Base-by-base conservation (phyloP, 2,113 vertebrate genomes). In the Myotis yumanensis region DNA sequence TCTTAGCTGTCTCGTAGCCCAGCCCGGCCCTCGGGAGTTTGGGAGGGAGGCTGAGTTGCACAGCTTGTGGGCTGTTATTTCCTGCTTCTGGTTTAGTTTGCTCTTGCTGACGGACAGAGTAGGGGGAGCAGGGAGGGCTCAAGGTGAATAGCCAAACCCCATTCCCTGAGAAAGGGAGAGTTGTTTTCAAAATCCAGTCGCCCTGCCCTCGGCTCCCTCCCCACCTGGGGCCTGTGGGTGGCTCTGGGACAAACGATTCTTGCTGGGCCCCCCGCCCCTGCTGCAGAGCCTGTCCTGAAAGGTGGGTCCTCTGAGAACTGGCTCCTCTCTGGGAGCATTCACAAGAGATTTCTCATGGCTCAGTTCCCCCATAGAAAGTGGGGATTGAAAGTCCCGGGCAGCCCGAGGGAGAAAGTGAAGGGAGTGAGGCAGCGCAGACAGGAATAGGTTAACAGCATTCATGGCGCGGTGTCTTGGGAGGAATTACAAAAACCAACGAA, bases 281-380 rank as follows among this genome's bases (percentile, higher is more conserved):
- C 62, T 3, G 11, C 81, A 4, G 9, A 95, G 94, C 89, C 71
- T 90, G 94, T 96, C 97, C 97, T 96, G 94, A 98, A 97, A 62
- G 23, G 23, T 62, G 97, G 98, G 96, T 82, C 94, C 97, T 97
- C 97, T 97, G 96, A 98, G 97, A 98, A 95, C 94, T 80, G 95
- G 94, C 94, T 94, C 96, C 95, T 98, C 98, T 97, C 96, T 97
- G 92, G 95, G 96, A 92, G 89, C 94, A n/a, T 97, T 96, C 98
- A 79, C 96, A 98, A 98, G 98, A 98, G 97, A 98, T 98, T 98
- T 97, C 98, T 98, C 98, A 98, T 98, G 98, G 98, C 97, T 98
- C 98, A 98, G 95, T 98, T 98, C 98, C 98, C 97, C 98, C 98
- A 98, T 98, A 98, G 98, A 98, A 98, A 97, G 95, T 69, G 81